Evolutionary conservation across 1,140 invertebrate species (phyloP), one percentile per base, ranked within the genome.

Genomic region (Ips typographus): DNA sequence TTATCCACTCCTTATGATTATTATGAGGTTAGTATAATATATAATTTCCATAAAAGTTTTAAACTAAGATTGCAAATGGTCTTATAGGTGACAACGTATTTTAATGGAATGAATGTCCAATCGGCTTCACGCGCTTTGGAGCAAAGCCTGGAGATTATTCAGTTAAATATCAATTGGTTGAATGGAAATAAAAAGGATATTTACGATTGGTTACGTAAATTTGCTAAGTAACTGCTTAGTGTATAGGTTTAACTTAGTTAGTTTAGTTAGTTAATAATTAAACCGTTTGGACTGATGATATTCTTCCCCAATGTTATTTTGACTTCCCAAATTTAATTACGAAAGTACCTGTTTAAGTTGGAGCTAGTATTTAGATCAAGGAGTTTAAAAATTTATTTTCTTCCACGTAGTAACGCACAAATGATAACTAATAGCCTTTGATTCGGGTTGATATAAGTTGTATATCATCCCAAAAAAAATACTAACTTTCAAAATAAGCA

Each of bases 101-200:
- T 91, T 79, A 84, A 83, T 69, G 84, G 85, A 44, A 82, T 87
- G 69, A 85, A 90, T 65, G 85, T 91, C 1, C 90, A 90, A 36
- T 87, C 87, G 4, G 89, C 88, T 37, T 79, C 83, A 39, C 78
- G 89, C 73, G 84, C 88, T n/a, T 79, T 92, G 38, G 85, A 90
- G 42, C 89, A 91, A 76, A 90, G 89, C 74, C 78, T 92, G 60
- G 91, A 93, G 80, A 89, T 84, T n/a, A 91, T 93, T 65, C 85
- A 85, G 73, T 84, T 91, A 47, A 92, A 92, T 77, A 90, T 92
- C n/a, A 85, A 89, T 65, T 93, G 90, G 90, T 85, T 91, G 1
- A 80, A 85, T 47, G 82, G 85, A 44, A 89, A 91, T 73, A 86
- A 81, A 71, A 77, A 76, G 60, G 80, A 82, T 69, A 80, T 82